Conservation (phyloP, 2,113 vertebrate species). For the Gasterosteus aculeatus region DNA sequence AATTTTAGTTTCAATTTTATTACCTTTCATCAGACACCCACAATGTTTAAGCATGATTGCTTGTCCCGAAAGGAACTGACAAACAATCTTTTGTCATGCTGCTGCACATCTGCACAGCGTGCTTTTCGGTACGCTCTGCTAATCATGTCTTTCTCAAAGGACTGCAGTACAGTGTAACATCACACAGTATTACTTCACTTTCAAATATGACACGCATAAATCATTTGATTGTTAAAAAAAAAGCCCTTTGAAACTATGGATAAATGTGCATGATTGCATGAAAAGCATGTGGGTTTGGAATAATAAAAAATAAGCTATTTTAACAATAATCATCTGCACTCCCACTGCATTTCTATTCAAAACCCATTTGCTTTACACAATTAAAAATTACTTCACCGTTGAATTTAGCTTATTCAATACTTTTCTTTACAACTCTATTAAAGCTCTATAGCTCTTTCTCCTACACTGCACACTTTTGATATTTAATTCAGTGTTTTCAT, state of each 20-base stretch:
- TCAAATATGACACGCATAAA: slow-evolving; percentile 20
- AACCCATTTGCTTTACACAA: not conserved
- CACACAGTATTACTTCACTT: slow-evolving; percentile 10
- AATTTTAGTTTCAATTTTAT: slow-evolving; percentile 49
- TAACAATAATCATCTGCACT: not conserved
- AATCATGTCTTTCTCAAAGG: slow-evolving; percentile 35
- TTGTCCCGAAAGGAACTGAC: slow-evolving; percentile 33
- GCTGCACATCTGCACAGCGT: slow-evolving; percentile 5
- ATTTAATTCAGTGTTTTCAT: slow-evolving; percentile 65
- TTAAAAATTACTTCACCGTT: not conserved
- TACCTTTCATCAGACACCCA: slow-evolving; percentile 35
- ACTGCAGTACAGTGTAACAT: slow-evolving; percentile 12
- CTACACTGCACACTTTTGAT: slow-evolving; percentile 15
- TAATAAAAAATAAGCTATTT: not conserved
- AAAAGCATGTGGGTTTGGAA: not conserved
- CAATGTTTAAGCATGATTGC: slow-evolving; percentile 14
- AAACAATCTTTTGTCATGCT: slow-evolving; percentile 21
- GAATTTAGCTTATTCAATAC: not conserved
- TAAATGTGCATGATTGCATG: not conserved
- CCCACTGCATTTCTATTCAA: not conserved
- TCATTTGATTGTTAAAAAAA: slow-evolving; percentile 7
- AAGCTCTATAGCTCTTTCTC: not conserved
- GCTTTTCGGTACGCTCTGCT: slow-evolving; percentile 9
- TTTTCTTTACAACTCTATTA: not conserved
- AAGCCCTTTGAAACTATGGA: not conserved